A percentile compares a stretch with the other conserved stretches of the same genome.
phyloP scores from a whole-genome alignment of 1,140 invertebrate species.

The Cryptotermes secundus region DNA sequence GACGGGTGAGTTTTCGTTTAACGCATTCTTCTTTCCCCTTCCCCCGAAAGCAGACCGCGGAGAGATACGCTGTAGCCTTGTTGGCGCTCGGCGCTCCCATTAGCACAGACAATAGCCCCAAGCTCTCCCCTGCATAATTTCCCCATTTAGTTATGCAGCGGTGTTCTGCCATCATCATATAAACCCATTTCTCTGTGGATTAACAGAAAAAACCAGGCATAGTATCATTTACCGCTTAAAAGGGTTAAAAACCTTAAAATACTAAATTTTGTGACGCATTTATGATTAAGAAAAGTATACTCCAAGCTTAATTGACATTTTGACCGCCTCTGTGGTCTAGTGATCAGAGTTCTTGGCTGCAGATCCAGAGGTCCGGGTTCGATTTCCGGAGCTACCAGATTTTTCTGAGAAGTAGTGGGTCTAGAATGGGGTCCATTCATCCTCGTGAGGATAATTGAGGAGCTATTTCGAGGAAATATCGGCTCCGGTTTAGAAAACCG shows the following conservation, averaged over 20 bases:
- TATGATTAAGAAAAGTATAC: not conserved
- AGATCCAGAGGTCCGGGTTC: no score
- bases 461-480: no score
- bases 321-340: no score
- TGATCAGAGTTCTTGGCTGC: no score
- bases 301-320: not conserved
- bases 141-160: not conserved
- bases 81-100: not conserved
- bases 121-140: not conserved
- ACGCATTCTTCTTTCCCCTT: not conserved
- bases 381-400: no score
- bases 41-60: not conserved
- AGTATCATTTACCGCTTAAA: constrained; percentile 17
- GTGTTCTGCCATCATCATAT: constrained; percentile 12
- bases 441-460: no score
- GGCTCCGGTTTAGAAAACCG: no score
- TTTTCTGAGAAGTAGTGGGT: no score
- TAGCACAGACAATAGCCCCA: not conserved
- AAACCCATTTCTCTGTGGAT: constrained; percentile 7
- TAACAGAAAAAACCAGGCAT: not conserved
- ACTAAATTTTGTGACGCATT: not conserved
- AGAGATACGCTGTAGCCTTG: not conserved
- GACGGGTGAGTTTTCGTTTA: not conserved
- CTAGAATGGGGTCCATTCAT: no score
- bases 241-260: not conserved